phyloP scores from a whole-genome alignment of 2,888 invertebrate genomes.

The Drosophila emarginata region DNA sequence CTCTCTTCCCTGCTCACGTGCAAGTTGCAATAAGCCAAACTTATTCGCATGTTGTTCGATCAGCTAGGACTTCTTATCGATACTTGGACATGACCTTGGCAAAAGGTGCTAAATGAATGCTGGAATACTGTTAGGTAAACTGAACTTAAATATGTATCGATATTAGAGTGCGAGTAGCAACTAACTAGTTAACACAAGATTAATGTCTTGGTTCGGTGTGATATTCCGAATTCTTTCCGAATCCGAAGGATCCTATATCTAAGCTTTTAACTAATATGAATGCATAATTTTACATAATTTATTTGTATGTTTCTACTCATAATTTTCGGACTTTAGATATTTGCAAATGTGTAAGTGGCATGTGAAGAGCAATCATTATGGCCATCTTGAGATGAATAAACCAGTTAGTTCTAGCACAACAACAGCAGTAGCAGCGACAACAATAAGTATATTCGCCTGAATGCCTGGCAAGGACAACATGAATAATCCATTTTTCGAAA shows the following conservation, averaged over 20 bases:
- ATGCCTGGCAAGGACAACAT: slow-evolving; percentile 60
- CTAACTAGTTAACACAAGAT: no score
- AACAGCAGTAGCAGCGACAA: slow-evolving; percentile 16
- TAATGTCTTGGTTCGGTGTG: no score
- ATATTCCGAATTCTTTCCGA: no score
- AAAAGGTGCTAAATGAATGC: neutral
- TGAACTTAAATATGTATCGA: no score
- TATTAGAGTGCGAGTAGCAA: no score
- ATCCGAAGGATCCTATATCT: no score
- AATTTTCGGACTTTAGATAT: neutral
- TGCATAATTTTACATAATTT: neutral
- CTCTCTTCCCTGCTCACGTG: slow-evolving; percentile 57
- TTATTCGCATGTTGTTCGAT: slow-evolving; percentile 68
- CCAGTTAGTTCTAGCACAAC: no score
- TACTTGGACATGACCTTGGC: slow-evolving; percentile 37
- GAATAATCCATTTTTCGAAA: slow-evolving; percentile 73
- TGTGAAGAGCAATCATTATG: neutral
- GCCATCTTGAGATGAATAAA: slow-evolving; percentile 4
- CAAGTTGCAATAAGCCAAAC: slow-evolving; percentile 67
- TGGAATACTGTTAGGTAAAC: no score
- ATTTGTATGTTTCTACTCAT: neutral
- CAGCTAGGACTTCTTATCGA: slow-evolving; percentile 34
- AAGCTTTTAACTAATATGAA: no score
- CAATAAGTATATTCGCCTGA: slow-evolving; percentile 11
- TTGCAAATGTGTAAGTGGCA: neutral